Evolutionary conservation across 2,113 vertebrate species (phyloP).

Genomic region (Tinamus guttatus): DNA sequence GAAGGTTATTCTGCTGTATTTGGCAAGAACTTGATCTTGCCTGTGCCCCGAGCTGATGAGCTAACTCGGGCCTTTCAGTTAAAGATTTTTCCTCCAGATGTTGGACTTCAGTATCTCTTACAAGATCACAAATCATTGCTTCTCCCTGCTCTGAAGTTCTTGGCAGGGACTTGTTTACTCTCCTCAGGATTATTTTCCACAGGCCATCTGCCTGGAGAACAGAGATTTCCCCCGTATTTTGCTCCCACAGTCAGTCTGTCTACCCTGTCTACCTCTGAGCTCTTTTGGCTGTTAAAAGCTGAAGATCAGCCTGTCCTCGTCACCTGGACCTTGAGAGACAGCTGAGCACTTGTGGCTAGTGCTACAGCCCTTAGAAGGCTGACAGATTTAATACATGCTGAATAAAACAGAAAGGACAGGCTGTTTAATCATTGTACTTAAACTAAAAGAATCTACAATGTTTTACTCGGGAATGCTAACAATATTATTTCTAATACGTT

Average conservation of each 20-base stretch:
- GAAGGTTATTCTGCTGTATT: not conserved
- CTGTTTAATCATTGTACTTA: not conserved
- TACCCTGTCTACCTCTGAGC: constrained; percentile 57
- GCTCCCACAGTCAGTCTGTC: constrained; percentile 68
- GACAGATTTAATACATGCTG: not conserved
- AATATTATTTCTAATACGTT: constrained; percentile 11
- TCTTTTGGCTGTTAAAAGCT: constrained; percentile 45
- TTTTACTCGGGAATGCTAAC: not conserved
- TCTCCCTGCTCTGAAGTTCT: constrained; percentile 8
- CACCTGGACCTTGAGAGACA: not conserved
- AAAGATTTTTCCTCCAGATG: constrained; percentile 29
- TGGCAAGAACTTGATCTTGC: not conserved
- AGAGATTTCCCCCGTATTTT: constrained; percentile 58
- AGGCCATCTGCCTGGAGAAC: constrained; percentile 66
- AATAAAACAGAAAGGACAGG: not conserved
- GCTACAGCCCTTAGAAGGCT: not conserved
- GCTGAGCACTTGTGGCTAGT: not conserved
- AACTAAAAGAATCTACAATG: not conserved
- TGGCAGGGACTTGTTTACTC: constrained; percentile 65
- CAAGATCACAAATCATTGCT: constrained; percentile 17
- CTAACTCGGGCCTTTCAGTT: not conserved
- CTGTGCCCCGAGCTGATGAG: not conserved
- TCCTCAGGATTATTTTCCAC: constrained; percentile 62
- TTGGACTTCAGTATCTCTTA: not conserved
- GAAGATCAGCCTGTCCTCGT: constrained; percentile 14